Evolutionary conservation across 1,140 invertebrate genomes (phyloP).

Genomic region (Temnothorax nylanderi): DNA sequence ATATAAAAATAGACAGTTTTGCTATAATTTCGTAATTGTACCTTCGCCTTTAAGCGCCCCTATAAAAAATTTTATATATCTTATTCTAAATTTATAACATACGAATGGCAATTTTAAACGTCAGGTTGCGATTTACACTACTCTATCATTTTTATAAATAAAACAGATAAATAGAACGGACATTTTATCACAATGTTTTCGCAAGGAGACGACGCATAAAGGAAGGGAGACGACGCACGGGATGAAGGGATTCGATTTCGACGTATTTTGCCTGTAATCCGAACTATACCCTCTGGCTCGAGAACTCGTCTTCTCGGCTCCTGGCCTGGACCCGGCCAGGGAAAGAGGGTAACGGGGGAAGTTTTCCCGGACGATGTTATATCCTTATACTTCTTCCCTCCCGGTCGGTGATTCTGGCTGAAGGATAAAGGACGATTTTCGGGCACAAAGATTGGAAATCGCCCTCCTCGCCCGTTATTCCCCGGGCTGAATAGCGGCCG

Average conservation of each 20-base stretch:
- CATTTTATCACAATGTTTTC: not conserved
- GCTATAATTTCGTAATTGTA: not conserved
- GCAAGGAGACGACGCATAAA: constrained; percentile 2
- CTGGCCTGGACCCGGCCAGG: not conserved
- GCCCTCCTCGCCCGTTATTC: constrained; percentile 62
- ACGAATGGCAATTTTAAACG: not conserved
- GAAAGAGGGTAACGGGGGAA: constrained; percentile 29
- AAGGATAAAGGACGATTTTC: constrained; percentile 73
- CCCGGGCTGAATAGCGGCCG: constrained; percentile 41
- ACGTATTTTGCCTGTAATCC: constrained; percentile 83
- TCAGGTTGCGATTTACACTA: not conserved
- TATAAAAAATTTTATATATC: not conserved
- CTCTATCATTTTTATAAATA: not conserved
- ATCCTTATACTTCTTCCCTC: constrained; percentile 46
- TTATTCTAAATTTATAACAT: too few species aligned
- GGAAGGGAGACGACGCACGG: constrained; percentile 71
- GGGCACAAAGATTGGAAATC: constrained; percentile 71
- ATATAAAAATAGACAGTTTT: not conserved
- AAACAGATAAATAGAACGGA: not conserved
- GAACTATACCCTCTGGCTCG: constrained; percentile 65
- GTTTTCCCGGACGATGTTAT: constrained; percentile 46
- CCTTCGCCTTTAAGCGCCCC: not conserved
- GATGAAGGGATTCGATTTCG: constrained; percentile 80
- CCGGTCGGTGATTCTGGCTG: constrained; percentile 21
- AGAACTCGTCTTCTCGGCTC: constrained; percentile 55